Base-by-base conservation (phyloP, 2,113 vertebrate species). In the Desmodus rotundus region DNA sequence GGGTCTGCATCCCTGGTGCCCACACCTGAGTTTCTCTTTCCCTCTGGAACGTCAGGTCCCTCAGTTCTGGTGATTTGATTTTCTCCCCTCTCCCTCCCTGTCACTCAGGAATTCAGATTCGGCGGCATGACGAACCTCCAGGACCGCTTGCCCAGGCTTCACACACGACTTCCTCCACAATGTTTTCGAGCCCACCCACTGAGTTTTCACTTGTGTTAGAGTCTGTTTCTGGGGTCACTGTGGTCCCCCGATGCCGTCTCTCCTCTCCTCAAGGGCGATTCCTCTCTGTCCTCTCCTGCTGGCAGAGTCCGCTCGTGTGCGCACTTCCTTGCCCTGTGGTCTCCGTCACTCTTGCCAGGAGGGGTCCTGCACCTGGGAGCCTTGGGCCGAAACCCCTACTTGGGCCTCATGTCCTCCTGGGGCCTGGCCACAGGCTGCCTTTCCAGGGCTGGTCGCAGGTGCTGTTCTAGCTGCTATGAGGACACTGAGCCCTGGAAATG, bases 371-470 rank as follows among this genome's bases (percentile, higher is more conserved):
- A 2, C 17, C 74, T 43, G 26, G n/a, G 11, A 31, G 17, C 43
- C 17, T 3, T 24, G 9, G 9, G 2, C 16, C 1, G 4, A 17
- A 15, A 33, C 2, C 1, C 2, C 5, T 5, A 17, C 13, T 38
- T 2, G 19, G 2, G 20, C 3, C 11, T 0, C 7, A 2, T 5
- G 4, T 3, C 28, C 41, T 8, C 13, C 38, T 0, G 7, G 33
- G 7, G 33, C 28, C 13, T 43, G 1, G 16, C 31, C 2, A 22
- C 0, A 0, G 5, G 45, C 45, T 45, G 31, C 6, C 16, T 10
- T 9, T 65, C 16, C 15, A 19, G 41, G 47, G 28, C 1, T 5
- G 33, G n/a, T 8, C 58, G 1, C 1, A 33, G 17, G 28, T 12
- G n/a, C n/a, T 16, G 3, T 33, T 16, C 36, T 7, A 0, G 20